Base-by-base conservation (phyloP, 2,797 vertebrate species). In the Poeciliopsis presidionis region DNA sequence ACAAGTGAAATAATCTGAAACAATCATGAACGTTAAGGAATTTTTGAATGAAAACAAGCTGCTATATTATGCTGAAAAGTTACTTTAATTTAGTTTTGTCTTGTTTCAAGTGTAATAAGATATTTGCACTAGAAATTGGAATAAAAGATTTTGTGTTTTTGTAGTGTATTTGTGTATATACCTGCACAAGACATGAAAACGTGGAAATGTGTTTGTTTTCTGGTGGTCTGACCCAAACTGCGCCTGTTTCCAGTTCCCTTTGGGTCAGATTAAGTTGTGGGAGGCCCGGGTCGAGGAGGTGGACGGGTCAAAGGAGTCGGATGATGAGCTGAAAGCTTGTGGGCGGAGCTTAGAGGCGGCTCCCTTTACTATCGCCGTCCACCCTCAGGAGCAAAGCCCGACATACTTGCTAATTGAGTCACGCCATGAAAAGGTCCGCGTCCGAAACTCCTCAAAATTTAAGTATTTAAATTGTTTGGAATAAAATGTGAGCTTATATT, bases 231-330 rank as follows among this genome's bases (percentile, higher is more conserved):
- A 55, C 5, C 41, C 45, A n/a, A 16, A 63, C 47, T 70, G 36
- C 20, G 41, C 45, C 67, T 79, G 53, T 73, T 79, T n/a, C 9
- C 85, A 99, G 98, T 99, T 99, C 92, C 98, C 98, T n/a, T 95
- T 99, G 84, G 98, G 98, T 87, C 98, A 99, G 94, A 98, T 99
- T 88, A 98, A 97, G 86, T 94, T 99, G 82, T 97, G 96, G 96
- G 98, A 98, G 81, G 97, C 97, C 1, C 95, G 92, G 77, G 96
- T 99, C 80, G 97, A 99, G 91, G 98, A 99, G 93, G 96, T 97
- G 69, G 97, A 98, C 90, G 93, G 96, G 87, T 97, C 97, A 4
- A 96, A 94, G 45, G 97, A 97, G 85, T 97, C 96, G 1, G 97
- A 97, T 75, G 97, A 98, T 67, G 96, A 97, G 76, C 95, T 96